Conservation (phyloP, 2,797 vertebrate genomes). For the Lacerta agilis region DNA sequence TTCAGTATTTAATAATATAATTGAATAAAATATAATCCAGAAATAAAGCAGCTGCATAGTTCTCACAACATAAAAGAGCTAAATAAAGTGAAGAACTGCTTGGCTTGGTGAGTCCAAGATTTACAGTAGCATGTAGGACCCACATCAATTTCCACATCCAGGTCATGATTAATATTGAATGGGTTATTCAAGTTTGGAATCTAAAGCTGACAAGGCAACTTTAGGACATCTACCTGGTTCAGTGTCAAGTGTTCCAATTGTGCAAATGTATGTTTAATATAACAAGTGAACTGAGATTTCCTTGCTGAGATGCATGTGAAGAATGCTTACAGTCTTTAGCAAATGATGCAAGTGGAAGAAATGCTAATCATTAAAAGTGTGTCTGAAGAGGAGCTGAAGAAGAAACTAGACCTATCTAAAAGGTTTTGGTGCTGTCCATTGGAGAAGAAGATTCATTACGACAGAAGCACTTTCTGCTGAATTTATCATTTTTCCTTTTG, state of each 20-base stretch:
- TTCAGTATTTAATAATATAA: constrained; percentile 86
- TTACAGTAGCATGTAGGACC: constrained; percentile 78
- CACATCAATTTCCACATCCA: constrained; percentile 74
- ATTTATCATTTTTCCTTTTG: constrained; percentile 73
- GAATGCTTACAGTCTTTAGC: constrained; percentile 67
- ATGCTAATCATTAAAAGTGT: constrained; percentile 64
- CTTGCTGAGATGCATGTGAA: constrained; percentile 72
- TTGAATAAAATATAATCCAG: constrained; percentile 87
- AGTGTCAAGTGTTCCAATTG: constrained; percentile 75
- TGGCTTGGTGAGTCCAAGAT: constrained; percentile 80
- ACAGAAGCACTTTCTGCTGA: constrained; percentile 60
- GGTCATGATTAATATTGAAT: constrained; percentile 77
- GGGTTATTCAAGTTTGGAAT: constrained; percentile 80
- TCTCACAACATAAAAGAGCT: constrained; percentile 81
- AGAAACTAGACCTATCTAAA: constrained; percentile 74
- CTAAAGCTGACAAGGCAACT: constrained; percentile 79
- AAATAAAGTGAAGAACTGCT: constrained; percentile 85
- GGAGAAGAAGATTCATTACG: constrained; percentile 70
- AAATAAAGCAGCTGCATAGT: constrained; percentile 82
- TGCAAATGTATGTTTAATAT: constrained; percentile 71
- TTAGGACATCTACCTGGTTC: constrained; percentile 78
- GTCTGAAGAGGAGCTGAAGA: constrained; percentile 78
- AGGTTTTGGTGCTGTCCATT: constrained; percentile 64
- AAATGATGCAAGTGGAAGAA: constrained; percentile 56
- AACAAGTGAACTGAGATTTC: constrained; percentile 69